Base-by-base conservation (phyloP, 2,113 vertebrate genomes). In the Rhizomys pruinosus region DNA sequence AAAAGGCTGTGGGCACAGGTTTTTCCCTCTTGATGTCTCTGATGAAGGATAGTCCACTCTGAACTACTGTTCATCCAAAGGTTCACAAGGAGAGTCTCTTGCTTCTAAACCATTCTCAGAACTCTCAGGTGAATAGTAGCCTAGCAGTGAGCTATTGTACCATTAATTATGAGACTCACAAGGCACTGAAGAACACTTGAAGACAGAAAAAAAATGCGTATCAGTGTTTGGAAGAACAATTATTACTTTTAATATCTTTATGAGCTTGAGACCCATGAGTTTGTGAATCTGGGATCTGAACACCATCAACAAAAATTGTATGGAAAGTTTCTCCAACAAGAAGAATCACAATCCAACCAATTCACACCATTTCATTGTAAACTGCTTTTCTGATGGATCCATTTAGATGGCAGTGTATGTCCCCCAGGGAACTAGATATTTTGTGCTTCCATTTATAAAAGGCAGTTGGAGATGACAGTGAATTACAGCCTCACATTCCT, bases 101-200 rank as follows among this genome's bases (percentile, higher is more conserved):
- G 57, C 16, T 1, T 32, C 16, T 59, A 37, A 73, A 19, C 3
- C 15, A n/a, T 55, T 27, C 9, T 29, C 77, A 42, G 59, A 13
- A 72, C 20, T 22, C 2, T 37, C 4, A 3, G 1, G 13, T 47
- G 7, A 3, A 5, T 57, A 11, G 32, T 47, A 59, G 3, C 2
- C 11, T 27, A 84, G 7, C 42, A 34, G 23, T 42, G 27, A 84
- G 55, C 15, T 39, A 29, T 16, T 4, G 10, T 23, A 1, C 2
- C 29, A 13, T 72, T 7, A 47, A 6, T 32, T 42, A 22, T 34
- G 19, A 59, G 34, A 27, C 13, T 0, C 1, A 0, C 5, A 78
- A 19, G 20, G 32, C 1, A 32, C 4, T 32, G 4, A 12, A 19
- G 2, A 57, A 8, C 34, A 3, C 23, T 64, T 73, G 73, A 16